phyloP scores from a whole-genome alignment of 1,140 invertebrate species.

The Temnothorax longispinosus region DNA sequence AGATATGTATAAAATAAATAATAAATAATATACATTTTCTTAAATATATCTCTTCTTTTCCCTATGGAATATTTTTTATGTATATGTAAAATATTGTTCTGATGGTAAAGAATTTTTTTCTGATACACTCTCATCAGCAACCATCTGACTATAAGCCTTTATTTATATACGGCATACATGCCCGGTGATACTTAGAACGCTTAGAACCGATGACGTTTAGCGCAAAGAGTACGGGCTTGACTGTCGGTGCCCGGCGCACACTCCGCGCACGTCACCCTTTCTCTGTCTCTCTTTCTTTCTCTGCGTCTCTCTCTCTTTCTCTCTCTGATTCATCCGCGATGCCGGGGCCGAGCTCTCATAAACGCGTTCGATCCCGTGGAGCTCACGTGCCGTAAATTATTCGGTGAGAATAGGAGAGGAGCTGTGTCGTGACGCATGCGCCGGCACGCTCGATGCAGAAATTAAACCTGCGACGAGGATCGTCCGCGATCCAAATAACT shows the following conservation, averaged over 20 bases:
- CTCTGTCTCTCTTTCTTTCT: neutral
- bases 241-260: neutral
- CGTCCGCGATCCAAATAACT: constrained; percentile 73
- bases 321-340: constrained; percentile 67
- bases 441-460: constrained; percentile 62
- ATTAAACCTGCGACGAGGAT: constrained; percentile 67
- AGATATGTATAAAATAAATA: neutral
- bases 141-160: neutral
- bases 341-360: constrained; percentile 61
- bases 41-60: neutral
- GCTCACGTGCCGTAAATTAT: constrained; percentile 75
- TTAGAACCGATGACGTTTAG: constrained; percentile 6
- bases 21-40: neutral
- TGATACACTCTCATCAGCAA: neutral
- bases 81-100: too few species aligned
- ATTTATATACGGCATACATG: neutral
- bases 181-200: neutral
- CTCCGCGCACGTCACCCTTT: constrained; percentile 34
- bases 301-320: neutral
- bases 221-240: constrained; percentile 23
- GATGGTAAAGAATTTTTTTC: neutral
- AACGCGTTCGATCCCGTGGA: constrained; percentile 71
- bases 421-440: constrained; percentile 71
- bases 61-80: neutral
- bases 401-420: constrained; percentile 73